Base-by-base conservation (phyloP, 1,140 invertebrate species). In the Hylyphantes graminicola region DNA sequence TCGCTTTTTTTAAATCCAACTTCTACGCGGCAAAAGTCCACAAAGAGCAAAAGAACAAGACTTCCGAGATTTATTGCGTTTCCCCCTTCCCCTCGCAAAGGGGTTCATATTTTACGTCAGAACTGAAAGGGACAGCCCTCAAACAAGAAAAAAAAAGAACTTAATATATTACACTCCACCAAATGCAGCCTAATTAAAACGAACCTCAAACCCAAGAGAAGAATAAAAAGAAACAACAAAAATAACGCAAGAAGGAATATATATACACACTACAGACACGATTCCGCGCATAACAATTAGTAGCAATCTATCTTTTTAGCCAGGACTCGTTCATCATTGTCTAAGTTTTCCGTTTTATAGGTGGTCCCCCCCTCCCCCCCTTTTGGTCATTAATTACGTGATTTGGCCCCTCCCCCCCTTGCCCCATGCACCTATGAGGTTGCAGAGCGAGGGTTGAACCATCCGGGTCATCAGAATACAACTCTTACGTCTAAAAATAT, bases 221-320 rank as follows among this genome's bases (percentile, higher is more conserved):
- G 19, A 51, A 61, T 5, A 50, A 13, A 3, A 35, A 35, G 1
- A 35, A 35, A 35, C 5, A 35, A 35, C 35, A 35, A 21, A 8
- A 57, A 35, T 21, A 21, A 72, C 53, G 19, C 17, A 72, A 72
- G 12, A 72, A 57, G 35, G 21, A 74, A 59, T 55, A 55, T 50
- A 21, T 59, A 59, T 35, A 35, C 5, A 35, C 35, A 35, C 64
- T 21, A 17, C 48, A 17, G 9, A 48, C 79, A 73, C 17, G 55
- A 65, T 74, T 83, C 72, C 61, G 15, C 51, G 80, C 70, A 83
- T 83, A 83, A 64, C 72, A 83, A 83, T 83, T 83, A 83, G 75
- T 83, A 35, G 80, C 80, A 64, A 83, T 83, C 80, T 72, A 83
- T 83, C 80, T 83, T 75, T 65, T 74, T 74, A n/a, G 70, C 74